Evolutionary conservation across 2,797 vertebrate species (phyloP), one percentile per base, ranked within the genome.

Genomic region (Mormyrops attenuatus): DNA sequence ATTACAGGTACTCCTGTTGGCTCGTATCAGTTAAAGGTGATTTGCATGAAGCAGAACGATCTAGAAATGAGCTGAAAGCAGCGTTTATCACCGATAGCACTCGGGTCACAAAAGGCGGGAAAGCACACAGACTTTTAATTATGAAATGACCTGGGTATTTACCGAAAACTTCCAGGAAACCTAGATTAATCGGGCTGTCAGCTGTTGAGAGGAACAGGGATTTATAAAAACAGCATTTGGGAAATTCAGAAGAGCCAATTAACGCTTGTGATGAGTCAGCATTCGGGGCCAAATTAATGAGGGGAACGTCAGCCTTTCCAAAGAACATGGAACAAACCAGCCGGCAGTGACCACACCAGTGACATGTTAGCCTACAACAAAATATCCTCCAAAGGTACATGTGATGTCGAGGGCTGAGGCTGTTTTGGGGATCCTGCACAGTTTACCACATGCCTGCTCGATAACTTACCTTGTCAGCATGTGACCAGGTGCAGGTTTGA

Each of bases 211-310:
- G 57, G 90, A 91, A 84, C 88, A 55, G 88, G 90, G 90, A 85
- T 89, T 90, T 53, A 50, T 89, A 88, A 69, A 77, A 91, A 90
- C 9, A 80, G 73, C 77, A 87, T 77, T 73, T 26, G 57, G 88
- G 89, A 91, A 90, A 88, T 91, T 91, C 87, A 86, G 57, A 90
- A 57, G 91, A 88, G 90, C 91, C 91, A 91, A 90, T 93, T 91
- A 90, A 90, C 47, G 89, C 34, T 53, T 15, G 30, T 73, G 90
- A 89, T 38, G 53, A 69, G 82, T 82, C 34, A 38, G 69, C 66
- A 47, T 87, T 88, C 38, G 30, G 69, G 17, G 41, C 13, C 26
- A 69, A 86, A 85, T 69, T 86, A 89, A 52, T 53, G 17, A 77
- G 80, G 47, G 6, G 55, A 84, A 52, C 17, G 63, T n/a, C 2